These are phyloP conservation scores for Chiridota heheva DNA, from an alignment of 35 echinoderm and acorn worm genomes.

Conservation along the genomic window DNA sequence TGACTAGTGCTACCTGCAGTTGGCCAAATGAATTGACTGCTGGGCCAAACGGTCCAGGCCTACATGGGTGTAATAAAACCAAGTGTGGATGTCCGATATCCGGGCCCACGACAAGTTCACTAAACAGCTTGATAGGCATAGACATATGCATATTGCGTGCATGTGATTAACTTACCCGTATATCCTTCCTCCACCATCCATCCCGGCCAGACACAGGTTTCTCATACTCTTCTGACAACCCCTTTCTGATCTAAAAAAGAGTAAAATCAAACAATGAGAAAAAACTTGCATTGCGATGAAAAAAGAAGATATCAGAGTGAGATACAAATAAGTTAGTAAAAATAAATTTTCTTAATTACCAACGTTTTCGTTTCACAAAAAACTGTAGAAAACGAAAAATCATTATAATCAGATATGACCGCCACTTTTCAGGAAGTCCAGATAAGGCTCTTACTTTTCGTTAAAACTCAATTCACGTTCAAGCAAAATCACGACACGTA, in stretches of 20 bases:
- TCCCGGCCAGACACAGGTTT: slow-evolving; percentile 74
- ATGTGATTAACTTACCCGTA: slow-evolving; percentile 54
- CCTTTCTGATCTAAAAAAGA: slow-evolving; percentile 54
- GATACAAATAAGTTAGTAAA: neutral
- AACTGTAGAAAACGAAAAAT: neutral
- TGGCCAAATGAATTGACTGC: neutral
- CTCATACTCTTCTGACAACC: slow-evolving; percentile 75
- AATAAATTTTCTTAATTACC: neutral
- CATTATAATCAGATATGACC: neutral
- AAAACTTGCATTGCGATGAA: neutral
- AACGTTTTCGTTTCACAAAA: neutral
- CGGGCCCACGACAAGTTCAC: too few relatives aligned
- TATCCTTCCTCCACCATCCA: slow-evolving; percentile 84
- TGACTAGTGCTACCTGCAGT: neutral
- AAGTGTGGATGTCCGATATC: neutral
- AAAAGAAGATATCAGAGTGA: neutral
- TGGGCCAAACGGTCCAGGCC: neutral
- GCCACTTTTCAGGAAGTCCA: too few relatives aligned
- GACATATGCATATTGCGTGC: too few relatives aligned
- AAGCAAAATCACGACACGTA: too few relatives aligned
- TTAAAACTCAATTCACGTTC: too few relatives aligned
- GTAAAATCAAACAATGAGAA: neutral
- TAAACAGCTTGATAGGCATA: too few relatives aligned
- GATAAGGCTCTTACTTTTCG: too few relatives aligned
- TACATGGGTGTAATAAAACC: neutral